A percentile compares a stretch with the other conserved stretches of the same genome.
Evolutionary conservation across 2,113 vertebrate genomes (phyloP).

Genomic region (Beaufortia kweichowensis): DNA sequence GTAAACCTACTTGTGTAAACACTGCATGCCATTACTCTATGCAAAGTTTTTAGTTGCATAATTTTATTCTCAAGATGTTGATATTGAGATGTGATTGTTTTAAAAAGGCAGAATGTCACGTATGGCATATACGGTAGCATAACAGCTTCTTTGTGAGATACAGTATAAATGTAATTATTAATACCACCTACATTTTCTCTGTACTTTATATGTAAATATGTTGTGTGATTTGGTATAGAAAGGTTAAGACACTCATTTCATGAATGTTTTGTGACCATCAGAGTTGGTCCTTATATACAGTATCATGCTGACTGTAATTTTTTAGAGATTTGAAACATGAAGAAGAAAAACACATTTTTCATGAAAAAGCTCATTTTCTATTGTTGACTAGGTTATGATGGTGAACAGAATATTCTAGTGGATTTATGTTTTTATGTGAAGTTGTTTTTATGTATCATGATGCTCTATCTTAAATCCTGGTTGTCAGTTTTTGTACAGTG

Average conservation of each 20-base stretch:
- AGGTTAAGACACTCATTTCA: too few relatives aligned
- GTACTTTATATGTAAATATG: neutral
- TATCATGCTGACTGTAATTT: too few relatives aligned
- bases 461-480: neutral
- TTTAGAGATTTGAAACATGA: too few relatives aligned
- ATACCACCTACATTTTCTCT: neutral
- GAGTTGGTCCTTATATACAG: too few relatives aligned
- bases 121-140: neutral
- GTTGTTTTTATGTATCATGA: too few relatives aligned
- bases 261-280: too few relatives aligned
- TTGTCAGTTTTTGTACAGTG: constrained; percentile 47
- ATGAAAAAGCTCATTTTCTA: too few relatives aligned
- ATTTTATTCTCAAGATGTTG: neutral
- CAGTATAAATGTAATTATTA: neutral
- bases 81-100: neutral
- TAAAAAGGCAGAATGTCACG: neutral
- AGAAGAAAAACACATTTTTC: too few relatives aligned
- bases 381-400: too few relatives aligned
- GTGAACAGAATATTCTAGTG: too few relatives aligned
- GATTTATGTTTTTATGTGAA: too few relatives aligned
- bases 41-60: neutral
- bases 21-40: neutral
- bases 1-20: neutral
- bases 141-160: neutral
- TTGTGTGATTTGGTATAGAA: neutral